Base-by-base conservation (phyloP, 2,888 invertebrate genomes). In the Podabrus alpinus region DNA sequence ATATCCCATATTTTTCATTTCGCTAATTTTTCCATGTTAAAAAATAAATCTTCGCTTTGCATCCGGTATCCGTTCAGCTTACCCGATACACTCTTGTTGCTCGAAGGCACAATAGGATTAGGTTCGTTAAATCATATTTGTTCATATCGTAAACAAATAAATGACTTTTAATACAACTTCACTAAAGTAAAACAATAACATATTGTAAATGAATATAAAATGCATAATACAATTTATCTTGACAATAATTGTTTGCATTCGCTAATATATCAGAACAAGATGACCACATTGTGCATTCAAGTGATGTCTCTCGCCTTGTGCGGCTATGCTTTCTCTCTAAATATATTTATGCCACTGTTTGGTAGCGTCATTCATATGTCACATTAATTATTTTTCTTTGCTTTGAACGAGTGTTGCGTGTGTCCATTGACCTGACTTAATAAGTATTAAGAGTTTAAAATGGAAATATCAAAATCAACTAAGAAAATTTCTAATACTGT, bases 301-400 rank as follows among this genome's bases (percentile, higher is more conserved):
- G 72, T 73, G 76, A 76, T 69, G 72, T 77, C 71, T 70, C 73
- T 76, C 76, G 73, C 75, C 75, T 76, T 74, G 76, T 76, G 73
- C 71, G 73, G 73, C 68, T 73, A 69, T 64, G 76, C 76, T 73
- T 75, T 76, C 76, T 75, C 75, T 75, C 75, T 78, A 76, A 78
- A 75, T 79, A 75, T 77, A 77, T 75, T 75, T 79, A 76, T 76
- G 74, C 77, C 74, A 77, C 74, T 76, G 77, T 75, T 72, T 76
- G 70, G 76, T 78, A 76, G 78, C 79, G 76, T 78, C 78, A 78
- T 79, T 79, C 79, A 78, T 79, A 79, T 79, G 79, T 75, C 79
- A 78, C 79, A 78, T 79, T 78, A 73, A 78, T 79, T 78, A 77
- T 79, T 77, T 77, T 76, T 76, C 76, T 72, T 70, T 67, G 72